Evolutionary conservation across 2,888 invertebrate genomes (phyloP), one percentile per base, ranked within the genome.

Genomic region (Pardosa pseudoannulata): DNA sequence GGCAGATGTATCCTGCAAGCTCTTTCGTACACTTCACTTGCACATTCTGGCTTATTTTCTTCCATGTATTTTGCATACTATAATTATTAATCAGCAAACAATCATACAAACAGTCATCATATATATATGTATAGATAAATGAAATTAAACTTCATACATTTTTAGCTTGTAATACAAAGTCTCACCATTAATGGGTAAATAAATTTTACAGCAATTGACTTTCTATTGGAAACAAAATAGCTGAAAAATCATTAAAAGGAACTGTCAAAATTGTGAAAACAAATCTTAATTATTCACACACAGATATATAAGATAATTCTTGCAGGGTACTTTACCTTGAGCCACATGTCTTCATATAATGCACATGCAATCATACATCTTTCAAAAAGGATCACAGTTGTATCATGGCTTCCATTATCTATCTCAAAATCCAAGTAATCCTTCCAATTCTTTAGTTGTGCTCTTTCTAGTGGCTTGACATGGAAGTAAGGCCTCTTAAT

Each of bases 401-500:
- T 94, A 82, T 94, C 94, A 81, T 95, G 93, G 88, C 96, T 94
- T 19, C 96, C 97, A 90, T 96, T 95, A 90, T 95, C 95, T 79
- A 97, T 96, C 93, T 99, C 98, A 93, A 95, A 98, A 91, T 99
- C 98, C 65, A 99, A 92, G 92, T 99, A 99, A 85, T 97, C 95
- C 90, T 96, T 96, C 99, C 99, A 99, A 92, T 98, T 99, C 92
- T 97, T 97, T 89, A 99, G 93, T 91, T 99, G 99, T 82, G 96
- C 96, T 67, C 97, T 94, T 92, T 99, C 99, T 88, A 99, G 92
- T 0, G 98, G 98, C 92, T 99, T 99, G 36, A 99, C 98, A 92
- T 99, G 99, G 93, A 99, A 99, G 92, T 99, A 99, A 0, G 99
- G 99, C 32, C 99, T 94, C 91, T 98, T 98, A 76, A 99, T 98